Percentiles rank a stretch among this genome's conserved stretches.
Evolutionary conservation across 2,113 vertebrate genomes (phyloP).

Genomic region (Phoenicopterus ruber): DNA sequence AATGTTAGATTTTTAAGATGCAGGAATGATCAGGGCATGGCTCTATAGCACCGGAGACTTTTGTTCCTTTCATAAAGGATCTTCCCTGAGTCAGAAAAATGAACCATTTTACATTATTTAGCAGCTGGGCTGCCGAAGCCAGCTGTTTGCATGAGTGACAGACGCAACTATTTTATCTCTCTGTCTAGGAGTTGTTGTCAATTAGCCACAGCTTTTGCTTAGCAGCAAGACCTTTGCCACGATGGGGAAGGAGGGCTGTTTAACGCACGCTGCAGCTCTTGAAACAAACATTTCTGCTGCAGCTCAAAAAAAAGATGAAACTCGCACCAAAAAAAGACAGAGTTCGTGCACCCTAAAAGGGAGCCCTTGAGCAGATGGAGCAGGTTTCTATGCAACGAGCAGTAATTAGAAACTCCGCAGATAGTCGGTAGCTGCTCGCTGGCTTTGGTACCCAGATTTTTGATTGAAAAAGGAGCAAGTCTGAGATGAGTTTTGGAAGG

Average conservation of each 20-base stretch:
- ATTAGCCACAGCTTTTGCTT: constrained; percentile 1
- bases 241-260: not conserved
- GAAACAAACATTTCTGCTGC: not conserved
- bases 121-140: not conserved
- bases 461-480: not conserved
- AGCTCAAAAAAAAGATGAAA: not conserved
- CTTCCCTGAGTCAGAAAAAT: not conserved
- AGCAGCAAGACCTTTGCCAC: not conserved
- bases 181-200: not conserved
- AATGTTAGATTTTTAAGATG: constrained; percentile 5
- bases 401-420: not conserved
- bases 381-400: constrained; percentile 13
- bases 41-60: not conserved
- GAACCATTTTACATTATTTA: constrained; percentile 8
- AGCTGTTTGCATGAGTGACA: constrained; percentile 13
- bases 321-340: not conserved
- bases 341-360: not conserved
- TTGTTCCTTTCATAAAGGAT: not conserved
- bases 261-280: not conserved
- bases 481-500: not conserved
- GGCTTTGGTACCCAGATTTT: not conserved
- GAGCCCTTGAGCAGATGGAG: constrained; percentile 28
- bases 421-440: not conserved
- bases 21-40: not conserved
- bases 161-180: not conserved